These are phyloP conservation scores for Diachrysia chrysitis DNA, from an alignment of 2,888 invertebrate species.

Conservation along the genomic window DNA sequence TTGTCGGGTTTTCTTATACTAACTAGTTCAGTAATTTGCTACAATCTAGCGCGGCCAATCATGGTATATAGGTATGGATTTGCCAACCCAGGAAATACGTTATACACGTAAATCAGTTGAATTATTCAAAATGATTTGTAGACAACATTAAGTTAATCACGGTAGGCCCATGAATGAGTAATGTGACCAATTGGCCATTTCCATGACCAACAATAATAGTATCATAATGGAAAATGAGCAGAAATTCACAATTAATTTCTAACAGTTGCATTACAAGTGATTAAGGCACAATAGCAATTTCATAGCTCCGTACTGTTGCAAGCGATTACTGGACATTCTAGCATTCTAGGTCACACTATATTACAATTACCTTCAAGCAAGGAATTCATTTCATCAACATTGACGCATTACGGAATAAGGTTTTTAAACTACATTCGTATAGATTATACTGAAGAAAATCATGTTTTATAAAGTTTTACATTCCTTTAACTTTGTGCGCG, in stretches of 20 bases:
- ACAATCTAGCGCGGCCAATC: no score
- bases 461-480: neutral
- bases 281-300: conserved; percentile 55
- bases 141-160: conserved; percentile 25
- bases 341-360: conserved; percentile 41
- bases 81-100: neutral
- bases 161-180: conserved; percentile 28
- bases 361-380: conserved; percentile 18
- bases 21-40: no score
- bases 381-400: conserved; percentile 8
- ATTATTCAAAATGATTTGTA: conserved; percentile 3
- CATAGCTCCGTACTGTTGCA: conserved; percentile 11
- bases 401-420: neutral
- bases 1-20: no score
- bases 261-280: conserved; percentile 47
- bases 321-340: conserved; percentile 24
- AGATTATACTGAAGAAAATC: neutral
- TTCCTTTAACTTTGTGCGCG: neutral
- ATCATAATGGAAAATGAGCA: conserved; percentile 57
- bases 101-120: conserved; percentile 1
- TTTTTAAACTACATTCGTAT: neutral
- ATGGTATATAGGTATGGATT: neutral
- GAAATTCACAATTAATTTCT: conserved; percentile 50
- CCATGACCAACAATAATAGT: conserved; percentile 46
- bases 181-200: conserved; percentile 44